Evolutionary conservation across 2,888 invertebrate genomes (phyloP), one percentile per base, ranked within the genome.

Genomic region (Drosophila mimica): DNA sequence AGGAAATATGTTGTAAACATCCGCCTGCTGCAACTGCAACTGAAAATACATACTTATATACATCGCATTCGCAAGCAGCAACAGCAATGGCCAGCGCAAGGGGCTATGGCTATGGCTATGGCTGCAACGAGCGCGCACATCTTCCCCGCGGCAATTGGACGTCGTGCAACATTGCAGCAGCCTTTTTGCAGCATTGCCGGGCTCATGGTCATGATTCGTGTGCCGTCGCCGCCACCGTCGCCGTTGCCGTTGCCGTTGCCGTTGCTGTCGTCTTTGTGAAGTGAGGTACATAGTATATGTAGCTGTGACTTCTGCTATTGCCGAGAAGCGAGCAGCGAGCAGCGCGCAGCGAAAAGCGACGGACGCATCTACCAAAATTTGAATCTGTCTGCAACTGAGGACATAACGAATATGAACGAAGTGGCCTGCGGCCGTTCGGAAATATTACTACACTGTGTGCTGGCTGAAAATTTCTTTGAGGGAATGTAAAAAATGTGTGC

Each of bases 11-110:
- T 88, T 82, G 90, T 83, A 91, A 91, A 91, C 90, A 89, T 90
- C 91, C 91, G 91, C 91, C 90, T 91, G 91, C 91, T 91, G 91
- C 91, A 91, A 91, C 91, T 91, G 91, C 91, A 91, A 90, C 91
- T 91, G 90, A 89, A 87, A 83, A 88, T 83, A 83, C 86, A 85
- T 79, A 81, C 85, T 79, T 68, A 61, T 54, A 75, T 61, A 61
- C 60, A 66, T 61, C 57, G 74, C 59, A 79, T 67, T 77, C 51
- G 52, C 64, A 58, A 38, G n/a, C 54, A 48, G 49, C 70, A 54
- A 66, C 63, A 68, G 65, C 68, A 66, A 77, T 68, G 65, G 70
- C 79, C 66, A 71, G 70, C 60, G 62, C 62, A 81, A 61, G 71
- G 75, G 73, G 81, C 81, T 68, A 67, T 62, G 67, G 67, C 83